Conservation (phyloP, 1,140 invertebrate genomes). For the Zaprionus taronus region DNA sequence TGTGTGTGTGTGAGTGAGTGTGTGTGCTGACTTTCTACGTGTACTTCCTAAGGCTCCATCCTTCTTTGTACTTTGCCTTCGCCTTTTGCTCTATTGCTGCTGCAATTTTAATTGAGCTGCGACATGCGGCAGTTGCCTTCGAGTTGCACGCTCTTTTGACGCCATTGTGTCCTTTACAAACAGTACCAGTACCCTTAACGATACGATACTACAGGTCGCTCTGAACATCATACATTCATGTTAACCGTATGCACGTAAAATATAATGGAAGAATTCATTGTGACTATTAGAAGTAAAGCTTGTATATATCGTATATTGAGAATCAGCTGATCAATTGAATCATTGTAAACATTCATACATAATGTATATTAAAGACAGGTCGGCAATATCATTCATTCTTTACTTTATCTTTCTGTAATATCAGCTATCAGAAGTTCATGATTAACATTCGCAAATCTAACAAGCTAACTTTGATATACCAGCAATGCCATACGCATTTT, state of each 20-base stretch:
- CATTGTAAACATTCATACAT: not conserved
- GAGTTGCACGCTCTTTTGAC: conserved; percentile 76
- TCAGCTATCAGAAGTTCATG: no score
- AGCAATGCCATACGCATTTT: no score
- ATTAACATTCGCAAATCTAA: no score
- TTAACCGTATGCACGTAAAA: not conserved
- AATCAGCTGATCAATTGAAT: not conserved
- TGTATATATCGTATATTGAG: not conserved
- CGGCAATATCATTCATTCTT: no score
- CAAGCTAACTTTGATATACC: no score
- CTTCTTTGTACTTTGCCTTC: not conserved
- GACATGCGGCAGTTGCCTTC: conserved; percentile 77
- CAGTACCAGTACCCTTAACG: not conserved
- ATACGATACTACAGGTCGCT: not conserved
- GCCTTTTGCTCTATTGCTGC: conserved; percentile 49
- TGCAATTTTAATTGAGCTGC: conserved; percentile 83
- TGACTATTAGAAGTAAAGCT: not conserved
- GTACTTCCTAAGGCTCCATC: conserved; percentile 12
- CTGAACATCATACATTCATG: not conserved
- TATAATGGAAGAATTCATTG: not conserved
- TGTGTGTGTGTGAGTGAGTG: conserved; percentile 48
- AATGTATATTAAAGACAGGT: no score
- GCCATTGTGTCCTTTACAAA: conserved; percentile 74
- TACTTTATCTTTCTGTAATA: no score
- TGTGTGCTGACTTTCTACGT: conserved; percentile 64